phyloP scores from a whole-genome alignment of 2,797 vertebrate species.

The Coilia nasus region DNA sequence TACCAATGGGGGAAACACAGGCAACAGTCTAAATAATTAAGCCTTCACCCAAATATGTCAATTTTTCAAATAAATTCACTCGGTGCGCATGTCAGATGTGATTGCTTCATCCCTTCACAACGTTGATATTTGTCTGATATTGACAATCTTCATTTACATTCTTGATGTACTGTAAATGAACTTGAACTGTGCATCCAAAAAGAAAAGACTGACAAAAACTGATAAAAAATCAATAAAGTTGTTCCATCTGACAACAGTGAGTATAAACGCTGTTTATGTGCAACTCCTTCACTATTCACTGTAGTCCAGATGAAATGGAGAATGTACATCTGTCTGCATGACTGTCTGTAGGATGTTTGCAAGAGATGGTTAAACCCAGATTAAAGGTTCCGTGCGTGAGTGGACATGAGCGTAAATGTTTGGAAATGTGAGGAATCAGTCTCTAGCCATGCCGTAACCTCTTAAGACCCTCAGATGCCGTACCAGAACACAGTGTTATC shows the following conservation, averaged over 20 bases:
- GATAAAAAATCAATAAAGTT: background rate
- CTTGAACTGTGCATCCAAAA: background rate
- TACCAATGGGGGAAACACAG: constrained; percentile 26
- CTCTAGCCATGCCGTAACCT: constrained; percentile 11
- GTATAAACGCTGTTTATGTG: background rate
- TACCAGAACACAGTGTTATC: background rate
- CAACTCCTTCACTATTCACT: background rate
- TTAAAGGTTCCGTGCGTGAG: background rate
- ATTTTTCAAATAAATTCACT: background rate
- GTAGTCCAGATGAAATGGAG: background rate
- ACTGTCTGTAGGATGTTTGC: background rate
- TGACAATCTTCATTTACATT: background rate
- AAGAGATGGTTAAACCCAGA: background rate
- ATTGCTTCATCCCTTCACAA: background rate
- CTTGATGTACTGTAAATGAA: background rate
- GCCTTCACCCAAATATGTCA: constrained; percentile 21
- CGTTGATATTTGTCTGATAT: background rate
- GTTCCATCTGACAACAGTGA: background rate
- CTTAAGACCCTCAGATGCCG: background rate
- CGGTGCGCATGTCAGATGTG: background rate
- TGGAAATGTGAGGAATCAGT: constrained; percentile 8
- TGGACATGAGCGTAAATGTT: constrained; percentile 12
- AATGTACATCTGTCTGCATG: background rate
- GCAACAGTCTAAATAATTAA: constrained; percentile 26
- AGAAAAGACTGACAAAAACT: background rate